Percentiles rank a stretch among this genome's conserved stretches.
phyloP scores from a whole-genome alignment of 1,140 invertebrate species.

The Gryon sp. region DNA sequence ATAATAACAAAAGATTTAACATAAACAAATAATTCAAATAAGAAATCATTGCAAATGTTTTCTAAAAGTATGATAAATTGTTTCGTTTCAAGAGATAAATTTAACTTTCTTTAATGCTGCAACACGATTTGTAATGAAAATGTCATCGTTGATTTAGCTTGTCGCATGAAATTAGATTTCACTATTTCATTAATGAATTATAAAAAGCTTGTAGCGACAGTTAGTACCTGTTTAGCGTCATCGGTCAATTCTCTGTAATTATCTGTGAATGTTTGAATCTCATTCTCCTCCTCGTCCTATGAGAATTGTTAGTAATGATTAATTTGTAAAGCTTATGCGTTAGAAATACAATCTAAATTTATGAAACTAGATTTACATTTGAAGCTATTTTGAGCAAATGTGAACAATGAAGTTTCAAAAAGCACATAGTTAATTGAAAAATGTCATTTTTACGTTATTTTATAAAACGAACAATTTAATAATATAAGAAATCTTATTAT shows the following conservation, averaged over 20 bases:
- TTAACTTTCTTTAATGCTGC: neutral
- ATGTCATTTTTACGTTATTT: too few relatives aligned
- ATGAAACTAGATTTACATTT: neutral
- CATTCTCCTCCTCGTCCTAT: constrained; percentile 71
- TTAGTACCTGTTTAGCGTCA: constrained; percentile 78
- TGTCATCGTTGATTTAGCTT: constrained; percentile 23
- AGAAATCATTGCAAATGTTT: too few relatives aligned
- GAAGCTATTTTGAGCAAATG: too few relatives aligned
- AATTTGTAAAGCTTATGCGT: constrained; percentile 33
- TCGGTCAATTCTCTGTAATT: constrained; percentile 79
- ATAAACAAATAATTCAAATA: too few relatives aligned
- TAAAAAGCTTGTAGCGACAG: constrained; percentile 48
- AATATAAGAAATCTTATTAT: too few relatives aligned
- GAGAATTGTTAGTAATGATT: constrained; percentile 56
- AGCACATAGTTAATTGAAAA: too few relatives aligned
- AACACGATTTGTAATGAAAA: constrained; percentile 11
- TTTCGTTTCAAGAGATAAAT: constrained; percentile 2
- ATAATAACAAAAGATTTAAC: too few relatives aligned
- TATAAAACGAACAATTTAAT: too few relatives aligned
- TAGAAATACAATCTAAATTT: neutral
- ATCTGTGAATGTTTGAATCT: constrained; percentile 78
- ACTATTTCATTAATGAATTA: constrained; percentile 8
- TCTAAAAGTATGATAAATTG: too few relatives aligned
- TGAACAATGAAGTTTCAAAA: constrained; percentile 1
- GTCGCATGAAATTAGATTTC: constrained; percentile 24